Evolutionary conservation across 2,797 vertebrate species (phyloP), one percentile per base, ranked within the genome.

Genomic region (Micropoecilia bifurca): DNA sequence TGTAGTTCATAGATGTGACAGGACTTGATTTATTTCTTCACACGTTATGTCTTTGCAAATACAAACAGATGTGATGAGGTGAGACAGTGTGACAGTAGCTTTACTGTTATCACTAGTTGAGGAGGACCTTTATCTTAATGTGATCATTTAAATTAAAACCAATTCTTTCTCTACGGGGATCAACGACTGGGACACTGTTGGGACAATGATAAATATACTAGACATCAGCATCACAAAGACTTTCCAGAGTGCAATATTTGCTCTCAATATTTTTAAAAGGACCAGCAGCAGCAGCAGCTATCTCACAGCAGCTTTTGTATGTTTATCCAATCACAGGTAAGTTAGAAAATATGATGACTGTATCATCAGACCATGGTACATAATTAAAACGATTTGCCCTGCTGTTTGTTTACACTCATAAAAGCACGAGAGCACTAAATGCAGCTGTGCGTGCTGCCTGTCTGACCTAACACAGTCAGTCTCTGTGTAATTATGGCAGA

Each of bases 341-440:
- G 43, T 36, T 20, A 73, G 68, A 39, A 43, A 66, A 84, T 7
- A 79, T 48, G 72, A 61, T 68, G 80, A 78, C 57, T 79, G 63
- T 9, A 28, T 76, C 59, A 46, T 78, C 48, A 0, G 20, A 43
- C n/a, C 74, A 20, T 77, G 57, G 33, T 72, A 61, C 30, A 77
- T 73, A 55, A 79, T 83, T 72, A 55, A 61, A 41, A 68, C 41
- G 55, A 47, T 69, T 61, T 55, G 43, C 63, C n/a, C 48, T 72
- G 4, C 33, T 61, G 55, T 69, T 57, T 83, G 79, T 85, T 87
- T 84, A 74, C 74, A 45, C 78, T 74, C 75, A 77, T 83, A 87
- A 86, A 50, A 63, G 73, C 69, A 71, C 20, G 50, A 53, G 76
- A 80, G 20, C 63, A 41, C 9, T 12, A 39, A 68, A 68, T 25